Base-by-base conservation (phyloP, 64 coral and sea anemone genomes). In the Dendrophyllia cribrosa region DNA sequence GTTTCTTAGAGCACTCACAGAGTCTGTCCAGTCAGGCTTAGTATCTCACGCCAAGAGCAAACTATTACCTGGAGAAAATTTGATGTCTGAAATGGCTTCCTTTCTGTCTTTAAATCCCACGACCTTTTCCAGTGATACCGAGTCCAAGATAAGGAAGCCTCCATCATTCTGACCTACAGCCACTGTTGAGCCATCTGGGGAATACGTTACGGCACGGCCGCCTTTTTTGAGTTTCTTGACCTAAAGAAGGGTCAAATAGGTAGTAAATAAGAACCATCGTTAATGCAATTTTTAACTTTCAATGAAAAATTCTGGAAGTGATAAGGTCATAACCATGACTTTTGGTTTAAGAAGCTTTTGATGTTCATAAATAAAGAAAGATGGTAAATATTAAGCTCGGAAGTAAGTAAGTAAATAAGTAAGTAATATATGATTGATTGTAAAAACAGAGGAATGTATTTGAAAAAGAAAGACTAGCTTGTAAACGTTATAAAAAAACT, bases 121-220 rank as follows among this genome's bases (percentile, higher is more conserved):
- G 59, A 98, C 70, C 43, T 93, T 89, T 49, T 95, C 94, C 66
- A 98, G 76, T 23, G 97, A 88, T 7, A 86, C 58, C 11, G 94
- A 79, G 45, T 98, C 97, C 70, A 98, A 72, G 52, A 98, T 98
- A 25, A 93, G 58, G 71, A 98, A 87, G 5, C 97, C 88, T 7
- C 97, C 97, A 74, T 98, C 97, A 74, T 98, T 98, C 23, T 98
- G 97, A 45, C 97, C 97, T 15, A 98, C 94, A 20, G 97, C 97
- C 53, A 98, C 55, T 1, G 97, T 87, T 46, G 77, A 67, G 16
- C 97, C 91, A 17, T 95, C 97, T 8, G 91, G 97, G 9, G 97
- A 98, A 15, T 98, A 98, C 1, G 94, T 88, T n/a, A 98, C 97
- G 13, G 91, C 94, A 62, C 97, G 91, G 20, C 94, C 94, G 45